phyloP scores from a whole-genome alignment of 2,113 vertebrate species.

The Psammodynastes pulverulentus region DNA sequence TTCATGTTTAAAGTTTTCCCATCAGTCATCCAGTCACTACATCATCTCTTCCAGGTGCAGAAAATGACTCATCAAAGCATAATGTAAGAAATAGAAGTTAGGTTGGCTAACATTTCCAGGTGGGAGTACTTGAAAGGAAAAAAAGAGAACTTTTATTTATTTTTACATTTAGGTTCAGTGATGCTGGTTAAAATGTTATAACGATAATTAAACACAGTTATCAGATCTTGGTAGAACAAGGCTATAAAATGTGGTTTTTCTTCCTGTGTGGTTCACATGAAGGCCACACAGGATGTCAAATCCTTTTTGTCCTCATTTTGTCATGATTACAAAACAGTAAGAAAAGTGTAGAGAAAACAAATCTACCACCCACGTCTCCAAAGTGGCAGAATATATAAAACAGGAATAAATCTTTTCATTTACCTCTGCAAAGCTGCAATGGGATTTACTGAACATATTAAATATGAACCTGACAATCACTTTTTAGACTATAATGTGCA shows the following conservation, averaged over 20 bases:
- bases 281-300: slow-evolving; percentile 1
- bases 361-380: not conserved
- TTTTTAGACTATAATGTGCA: not conserved
- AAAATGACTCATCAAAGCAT: not conserved
- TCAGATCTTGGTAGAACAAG: slow-evolving; percentile 1
- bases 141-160: not conserved
- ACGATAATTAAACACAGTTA: slow-evolving; percentile 8
- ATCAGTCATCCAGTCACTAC: slow-evolving; percentile 15
- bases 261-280: not conserved
- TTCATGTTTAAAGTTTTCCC: slow-evolving; percentile 21
- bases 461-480: not conserved
- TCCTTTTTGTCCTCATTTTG: not conserved
- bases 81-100: not conserved
- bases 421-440: not conserved
- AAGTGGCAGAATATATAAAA: not conserved
- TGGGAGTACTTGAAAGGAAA: not conserved
- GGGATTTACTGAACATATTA: not conserved
- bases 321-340: not conserved
- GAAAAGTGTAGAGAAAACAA: not conserved
- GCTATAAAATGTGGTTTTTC: not conserved
- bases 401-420: not conserved
- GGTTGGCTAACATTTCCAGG: not conserved
- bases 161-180: not conserved
- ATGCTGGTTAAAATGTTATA: slow-evolving; percentile 4
- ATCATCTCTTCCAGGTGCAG: not conserved